Percentiles rank a stretch among this genome's conserved stretches.
Conservation (phyloP, 2,113 vertebrate genomes). For the Xiphias gladius region DNA sequence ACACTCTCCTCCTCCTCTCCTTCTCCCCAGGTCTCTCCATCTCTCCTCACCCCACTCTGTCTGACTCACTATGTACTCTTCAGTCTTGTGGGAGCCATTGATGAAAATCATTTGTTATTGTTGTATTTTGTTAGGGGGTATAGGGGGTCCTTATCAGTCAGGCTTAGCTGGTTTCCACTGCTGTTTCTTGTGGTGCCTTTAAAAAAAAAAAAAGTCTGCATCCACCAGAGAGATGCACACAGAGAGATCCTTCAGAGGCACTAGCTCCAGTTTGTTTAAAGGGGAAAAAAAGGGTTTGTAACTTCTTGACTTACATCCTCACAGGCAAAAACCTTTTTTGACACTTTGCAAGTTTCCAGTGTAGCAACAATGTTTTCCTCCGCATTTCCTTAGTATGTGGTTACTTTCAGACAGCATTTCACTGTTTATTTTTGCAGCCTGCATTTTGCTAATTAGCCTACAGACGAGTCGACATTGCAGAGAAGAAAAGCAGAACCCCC, state of each 20-base stretch:
- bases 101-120: conserved; percentile 74
- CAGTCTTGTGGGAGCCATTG: conserved; percentile 72
- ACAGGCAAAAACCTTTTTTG: not conserved
- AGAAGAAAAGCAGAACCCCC: conserved; percentile 24
- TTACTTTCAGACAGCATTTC: not conserved
- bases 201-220: conserved; percentile 21
- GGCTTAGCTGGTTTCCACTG: conserved; percentile 35
- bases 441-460: conserved; percentile 26
- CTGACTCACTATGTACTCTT: conserved; percentile 18
- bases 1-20: not conserved
- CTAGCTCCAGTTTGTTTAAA: conserved; percentile 10
- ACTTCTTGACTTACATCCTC: conserved; percentile 12
- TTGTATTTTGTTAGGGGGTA: conserved; percentile 59
- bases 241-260: not conserved
- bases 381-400: conserved; percentile 20
- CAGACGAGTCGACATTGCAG: not conserved
- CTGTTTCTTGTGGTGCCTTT: conserved; percentile 24
- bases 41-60: not conserved
- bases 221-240: conserved; percentile 3
- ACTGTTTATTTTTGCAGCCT: conserved; percentile 26
- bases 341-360: not conserved
- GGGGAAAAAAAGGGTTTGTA: not conserved
- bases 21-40: not conserved
- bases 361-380: not conserved
- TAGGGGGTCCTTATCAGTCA: conserved; percentile 31